phyloP scores from a whole-genome alignment of 1,140 invertebrate genomes.

The Pogonomyrmex californicus region DNA sequence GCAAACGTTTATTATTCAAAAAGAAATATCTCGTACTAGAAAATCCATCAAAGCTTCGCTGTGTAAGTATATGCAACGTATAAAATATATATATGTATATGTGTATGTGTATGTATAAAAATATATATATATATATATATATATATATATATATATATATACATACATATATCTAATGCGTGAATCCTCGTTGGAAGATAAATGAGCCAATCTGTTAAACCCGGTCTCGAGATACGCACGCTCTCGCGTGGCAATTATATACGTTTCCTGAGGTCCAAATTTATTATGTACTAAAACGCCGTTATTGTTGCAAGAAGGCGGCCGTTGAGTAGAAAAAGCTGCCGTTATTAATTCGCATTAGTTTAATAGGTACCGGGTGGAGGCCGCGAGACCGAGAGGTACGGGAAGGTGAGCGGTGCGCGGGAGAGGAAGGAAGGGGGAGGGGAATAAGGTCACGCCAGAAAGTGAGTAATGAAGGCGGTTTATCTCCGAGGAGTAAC shows the following conservation, averaged over 20 bases:
- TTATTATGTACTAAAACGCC: slow-evolving; percentile 75
- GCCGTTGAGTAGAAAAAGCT: slow-evolving; percentile 77
- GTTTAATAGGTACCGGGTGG: slow-evolving; percentile 79
- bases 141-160: neutral
- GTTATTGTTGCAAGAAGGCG: slow-evolving; percentile 72
- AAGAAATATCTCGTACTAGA: slow-evolving; percentile 37
- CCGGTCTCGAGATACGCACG: slow-evolving; percentile 65
- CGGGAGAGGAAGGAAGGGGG: slow-evolving; percentile 45
- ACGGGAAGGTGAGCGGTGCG: slow-evolving; percentile 45
- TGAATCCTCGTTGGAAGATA: slow-evolving; percentile 70
- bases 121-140: slow-evolving; percentile 5
- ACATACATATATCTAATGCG: slow-evolving; percentile 22
- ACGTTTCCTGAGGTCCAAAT: slow-evolving; percentile 68
- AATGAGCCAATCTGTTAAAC: slow-evolving; percentile 75
- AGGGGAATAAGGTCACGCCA: slow-evolving; percentile 85
- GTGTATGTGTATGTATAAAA: slow-evolving; percentile 24
- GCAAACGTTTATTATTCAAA: slow-evolving; percentile 47
- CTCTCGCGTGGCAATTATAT: slow-evolving; percentile 70
- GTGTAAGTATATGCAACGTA: slow-evolving; percentile 42
- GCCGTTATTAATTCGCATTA: slow-evolving; percentile 85
- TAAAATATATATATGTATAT: slow-evolving; percentile 35
- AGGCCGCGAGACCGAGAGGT: slow-evolving; percentile 19
- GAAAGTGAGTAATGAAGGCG: slow-evolving; percentile 86
- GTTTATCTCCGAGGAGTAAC: slow-evolving; percentile 86
- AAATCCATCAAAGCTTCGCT: slow-evolving; percentile 55